These are phyloP conservation scores for Athetis lepigone DNA, from an alignment of 2,888 invertebrate genomes.

Conservation along the genomic window DNA sequence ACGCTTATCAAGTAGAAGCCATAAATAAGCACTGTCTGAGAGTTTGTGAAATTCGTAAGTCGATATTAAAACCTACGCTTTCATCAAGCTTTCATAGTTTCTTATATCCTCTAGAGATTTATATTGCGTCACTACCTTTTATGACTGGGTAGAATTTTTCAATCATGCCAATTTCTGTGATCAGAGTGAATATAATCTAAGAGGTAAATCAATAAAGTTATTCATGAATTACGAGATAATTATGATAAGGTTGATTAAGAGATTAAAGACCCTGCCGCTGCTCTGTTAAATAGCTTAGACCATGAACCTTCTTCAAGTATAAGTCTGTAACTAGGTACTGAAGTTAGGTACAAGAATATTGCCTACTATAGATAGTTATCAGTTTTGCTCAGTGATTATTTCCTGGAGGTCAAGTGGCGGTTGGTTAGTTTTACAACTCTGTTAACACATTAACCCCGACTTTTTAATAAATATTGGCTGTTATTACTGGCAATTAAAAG, in stretches of 20 bases:
- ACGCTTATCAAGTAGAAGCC: not conserved
- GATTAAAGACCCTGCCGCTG: conserved; percentile 14
- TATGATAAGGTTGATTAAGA: conserved; percentile 16
- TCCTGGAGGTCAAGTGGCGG: conserved; percentile 13
- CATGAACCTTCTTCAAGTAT: conserved; percentile 15
- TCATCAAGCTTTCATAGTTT: too few relatives aligned
- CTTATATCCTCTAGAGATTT: not conserved
- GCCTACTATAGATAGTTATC: conserved; percentile 5
- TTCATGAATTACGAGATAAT: conserved; percentile 16
- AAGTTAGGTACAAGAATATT: too few relatives aligned
- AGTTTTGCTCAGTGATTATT: conserved; percentile 4
- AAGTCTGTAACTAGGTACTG: conserved; percentile 7
- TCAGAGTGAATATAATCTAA: conserved; percentile 1
- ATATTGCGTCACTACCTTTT: not conserved
- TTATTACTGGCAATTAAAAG: too few relatives aligned
- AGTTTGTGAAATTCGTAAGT: too few relatives aligned
- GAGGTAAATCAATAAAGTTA: conserved; percentile 5
- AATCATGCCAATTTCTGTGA: not conserved
- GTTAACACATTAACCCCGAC: not conserved
- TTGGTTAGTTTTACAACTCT: not conserved
- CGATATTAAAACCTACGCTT: too few relatives aligned
- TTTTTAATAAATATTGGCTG: too few relatives aligned
- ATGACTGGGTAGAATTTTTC: not conserved
- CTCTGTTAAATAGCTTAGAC: conserved; percentile 9
- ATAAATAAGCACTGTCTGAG: not conserved